A percentile compares a stretch with the other conserved stretches of the same genome.
Evolutionary conservation across 2,888 invertebrate species (phyloP).

Genomic region (Chesias legatella): DNA sequence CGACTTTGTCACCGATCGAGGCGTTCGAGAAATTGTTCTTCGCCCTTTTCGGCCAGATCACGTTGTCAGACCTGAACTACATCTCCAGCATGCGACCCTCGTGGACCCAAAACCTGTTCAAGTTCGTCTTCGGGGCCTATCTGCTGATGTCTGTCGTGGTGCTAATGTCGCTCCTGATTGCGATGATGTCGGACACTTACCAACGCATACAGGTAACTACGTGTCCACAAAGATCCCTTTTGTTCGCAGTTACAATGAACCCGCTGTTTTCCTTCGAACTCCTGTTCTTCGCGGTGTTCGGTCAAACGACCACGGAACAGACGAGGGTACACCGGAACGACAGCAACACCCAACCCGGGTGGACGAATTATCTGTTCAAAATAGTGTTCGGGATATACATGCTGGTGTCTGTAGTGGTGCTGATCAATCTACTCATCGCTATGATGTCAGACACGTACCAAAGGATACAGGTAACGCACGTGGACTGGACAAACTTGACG

Average conservation of each 20-base stretch:
- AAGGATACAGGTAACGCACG: slow-evolving; percentile 91
- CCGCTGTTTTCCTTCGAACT: slow-evolving; percentile 97
- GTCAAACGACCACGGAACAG: slow-evolving; percentile 92
- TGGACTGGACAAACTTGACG: slow-evolving; percentile 25
- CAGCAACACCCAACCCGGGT: slow-evolving; percentile 84
- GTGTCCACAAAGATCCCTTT: slow-evolving; percentile 56
- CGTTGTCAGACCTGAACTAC: slow-evolving; percentile 90
- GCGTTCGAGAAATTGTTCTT: slow-evolving; percentile 99
- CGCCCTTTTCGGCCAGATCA: slow-evolving; percentile 97
- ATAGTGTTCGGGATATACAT: slow-evolving; percentile 96
- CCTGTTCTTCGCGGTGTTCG: slow-evolving; percentile 99
- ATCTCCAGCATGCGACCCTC: slow-evolving; percentile 84
- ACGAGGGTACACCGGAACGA: slow-evolving; percentile 84
- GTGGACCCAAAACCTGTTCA: slow-evolving; percentile 93
- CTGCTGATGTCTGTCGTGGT: slow-evolving; percentile 99
- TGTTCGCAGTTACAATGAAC: slow-evolving; percentile 93
- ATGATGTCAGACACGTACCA: slow-evolving; percentile 99
- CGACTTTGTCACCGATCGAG: slow-evolving; percentile 92
- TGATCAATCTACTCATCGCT: slow-evolving; percentile 99
- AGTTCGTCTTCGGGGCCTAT: slow-evolving; percentile 97
- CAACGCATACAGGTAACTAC: slow-evolving; percentile 97
- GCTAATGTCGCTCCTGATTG: slow-evolving; percentile 98
- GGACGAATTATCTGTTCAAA: slow-evolving; percentile 94
- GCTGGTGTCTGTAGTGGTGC: slow-evolving; percentile 99
- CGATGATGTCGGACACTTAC: slow-evolving; percentile 99